These are phyloP conservation scores for Listrodromus nycthemerus DNA, from an alignment of 2,888 invertebrate genomes.

Conservation along the genomic window DNA sequence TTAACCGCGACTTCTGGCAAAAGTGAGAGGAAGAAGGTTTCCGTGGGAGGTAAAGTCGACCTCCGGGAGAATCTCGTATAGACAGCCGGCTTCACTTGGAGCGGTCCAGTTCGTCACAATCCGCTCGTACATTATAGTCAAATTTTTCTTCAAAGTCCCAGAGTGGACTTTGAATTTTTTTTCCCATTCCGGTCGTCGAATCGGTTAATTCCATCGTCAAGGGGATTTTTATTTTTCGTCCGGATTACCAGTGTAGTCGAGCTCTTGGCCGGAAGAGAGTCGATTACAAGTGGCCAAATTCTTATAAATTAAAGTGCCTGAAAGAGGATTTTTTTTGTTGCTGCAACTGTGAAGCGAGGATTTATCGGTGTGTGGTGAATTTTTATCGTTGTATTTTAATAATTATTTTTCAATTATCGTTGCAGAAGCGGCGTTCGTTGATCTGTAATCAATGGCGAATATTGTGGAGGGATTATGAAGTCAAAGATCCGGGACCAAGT, in stretches of 20 bases:
- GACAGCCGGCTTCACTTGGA: constrained; percentile 72
- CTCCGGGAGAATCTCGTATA: constrained; percentile 77
- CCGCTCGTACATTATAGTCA: constrained; percentile 47
- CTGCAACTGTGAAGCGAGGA: constrained; percentile 8
- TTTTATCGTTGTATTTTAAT: background rate
- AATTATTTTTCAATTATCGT: background rate
- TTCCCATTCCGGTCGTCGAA: background rate
- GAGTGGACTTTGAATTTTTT: background rate
- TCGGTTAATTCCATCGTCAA: background rate
- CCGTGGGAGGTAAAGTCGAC: constrained; percentile 72
- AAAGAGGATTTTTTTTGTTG: background rate
- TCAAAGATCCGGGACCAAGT: constrained; percentile 17
- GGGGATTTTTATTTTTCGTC: constrained; percentile 23
- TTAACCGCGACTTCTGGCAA: constrained; percentile 36
- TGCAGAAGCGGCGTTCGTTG: background rate
- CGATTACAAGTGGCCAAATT: constrained; percentile 49
- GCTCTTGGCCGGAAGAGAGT: constrained; percentile 67
- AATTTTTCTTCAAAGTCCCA: background rate
- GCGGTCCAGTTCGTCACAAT: constrained; percentile 75
- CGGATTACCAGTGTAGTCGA: constrained; percentile 40
- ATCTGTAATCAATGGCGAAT: background rate
- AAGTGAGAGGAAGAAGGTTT: constrained; percentile 66
- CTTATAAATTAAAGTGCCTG: background rate
- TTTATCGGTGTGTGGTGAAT: constrained; percentile 36
- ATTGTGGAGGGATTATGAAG: constrained; percentile 6